Evolutionary conservation across 1,140 invertebrate species (phyloP).

Genomic region (Matsumurasca onukii): DNA sequence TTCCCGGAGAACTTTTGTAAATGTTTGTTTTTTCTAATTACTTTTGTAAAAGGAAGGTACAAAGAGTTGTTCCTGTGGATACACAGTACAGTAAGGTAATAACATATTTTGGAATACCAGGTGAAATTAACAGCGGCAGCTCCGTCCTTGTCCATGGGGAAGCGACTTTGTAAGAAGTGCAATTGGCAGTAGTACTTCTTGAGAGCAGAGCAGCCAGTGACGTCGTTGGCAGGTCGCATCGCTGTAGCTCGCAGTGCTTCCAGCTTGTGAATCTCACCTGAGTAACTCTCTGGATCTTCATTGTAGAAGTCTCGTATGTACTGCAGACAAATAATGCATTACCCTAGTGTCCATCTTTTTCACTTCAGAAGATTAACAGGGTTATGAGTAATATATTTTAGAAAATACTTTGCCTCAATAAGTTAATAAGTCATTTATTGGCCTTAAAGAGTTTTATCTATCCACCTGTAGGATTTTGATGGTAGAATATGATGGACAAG

Average conservation of each 20-base stretch:
- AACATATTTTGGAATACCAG: too few species aligned
- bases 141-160: slow-evolving; percentile 84
- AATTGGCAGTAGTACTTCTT: slow-evolving; percentile 96
- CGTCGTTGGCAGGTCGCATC: slow-evolving; percentile 75
- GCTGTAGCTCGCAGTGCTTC: slow-evolving; percentile 81
- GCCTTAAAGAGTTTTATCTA: too few species aligned
- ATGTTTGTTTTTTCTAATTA: too few species aligned
- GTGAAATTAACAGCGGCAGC: slow-evolving; percentile 75
- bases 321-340: slow-evolving; percentile 54
- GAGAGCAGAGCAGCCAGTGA: slow-evolving; percentile 75
- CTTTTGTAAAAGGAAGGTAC: too few species aligned
- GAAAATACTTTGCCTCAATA: background rate
- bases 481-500: background rate
- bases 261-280: slow-evolving; percentile 85
- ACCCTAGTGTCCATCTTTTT: background rate
- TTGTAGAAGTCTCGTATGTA: slow-evolving; percentile 90
- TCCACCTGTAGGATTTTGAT: too few species aligned
- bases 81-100: too few species aligned
- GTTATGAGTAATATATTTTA: background rate
- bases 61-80: too few species aligned
- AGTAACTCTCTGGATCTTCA: slow-evolving; percentile 90
- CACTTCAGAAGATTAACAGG: background rate
- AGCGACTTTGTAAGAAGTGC: slow-evolving; percentile 89
- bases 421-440: background rate
- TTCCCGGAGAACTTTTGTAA: too few species aligned